These are phyloP conservation scores for Pseudochaenichthys georgianus DNA, from an alignment of 2,797 vertebrate genomes.

Conservation along the genomic window DNA sequence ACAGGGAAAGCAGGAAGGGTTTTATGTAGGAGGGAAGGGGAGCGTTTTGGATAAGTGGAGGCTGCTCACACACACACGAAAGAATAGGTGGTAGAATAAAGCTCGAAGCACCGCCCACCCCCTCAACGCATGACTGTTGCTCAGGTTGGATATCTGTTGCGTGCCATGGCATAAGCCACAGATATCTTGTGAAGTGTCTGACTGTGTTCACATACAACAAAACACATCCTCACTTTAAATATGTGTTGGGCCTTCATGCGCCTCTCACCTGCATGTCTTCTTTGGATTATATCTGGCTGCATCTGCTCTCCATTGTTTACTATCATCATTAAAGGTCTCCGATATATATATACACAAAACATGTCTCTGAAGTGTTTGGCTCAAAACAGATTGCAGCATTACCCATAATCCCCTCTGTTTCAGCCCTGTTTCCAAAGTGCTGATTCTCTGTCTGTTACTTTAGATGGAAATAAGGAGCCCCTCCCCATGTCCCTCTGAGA, in stretches of 20 bases:
- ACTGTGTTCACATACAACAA: background rate
- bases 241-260: too few species aligned
- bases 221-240: background rate
- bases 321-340: too few species aligned
- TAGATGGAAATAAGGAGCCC: too few species aligned
- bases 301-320: background rate
- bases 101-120: constrained; percentile 2
- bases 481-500: too few species aligned
- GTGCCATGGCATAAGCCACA: background rate
- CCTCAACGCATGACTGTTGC: background rate
- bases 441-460: too few species aligned
- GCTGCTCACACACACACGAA: constrained; percentile 44
- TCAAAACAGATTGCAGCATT: too few species aligned
- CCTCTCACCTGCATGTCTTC: background rate
- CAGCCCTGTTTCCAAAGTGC: too few species aligned
- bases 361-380: too few species aligned
- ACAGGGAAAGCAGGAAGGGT: constrained; percentile 58
- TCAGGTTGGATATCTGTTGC: constrained; percentile 42
- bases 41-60: constrained; percentile 68
- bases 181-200: background rate
- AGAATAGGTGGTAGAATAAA: constrained; percentile 38
- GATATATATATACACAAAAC: too few species aligned
- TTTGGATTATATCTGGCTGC: background rate
- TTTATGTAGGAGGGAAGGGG: constrained; percentile 66
- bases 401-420: too few species aligned